Evolutionary conservation across 2,888 invertebrate species (phyloP).

Genomic region (Heliconius ethilla): DNA sequence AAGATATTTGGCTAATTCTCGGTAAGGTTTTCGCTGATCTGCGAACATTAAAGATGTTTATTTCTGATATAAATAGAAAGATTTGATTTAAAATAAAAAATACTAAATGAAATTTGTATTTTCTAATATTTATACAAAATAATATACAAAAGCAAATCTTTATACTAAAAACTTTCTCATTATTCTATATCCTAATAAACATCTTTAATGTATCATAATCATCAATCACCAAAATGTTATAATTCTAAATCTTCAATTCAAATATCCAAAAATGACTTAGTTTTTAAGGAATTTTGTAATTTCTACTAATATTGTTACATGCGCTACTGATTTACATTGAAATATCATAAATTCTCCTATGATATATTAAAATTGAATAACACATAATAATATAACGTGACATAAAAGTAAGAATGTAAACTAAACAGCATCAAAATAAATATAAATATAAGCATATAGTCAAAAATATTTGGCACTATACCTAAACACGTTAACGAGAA

Average conservation of each 20-base stretch:
- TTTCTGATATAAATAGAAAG: background rate
- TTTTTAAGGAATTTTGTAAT: conserved; percentile 21
- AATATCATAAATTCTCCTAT: conserved; percentile 22
- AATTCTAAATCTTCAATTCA: conserved; percentile 19
- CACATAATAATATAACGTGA: conserved; percentile 7
- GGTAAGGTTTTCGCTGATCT: conserved; percentile 36
- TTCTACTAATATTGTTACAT: conserved; percentile 31
- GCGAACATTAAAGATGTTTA: conserved; percentile 33
- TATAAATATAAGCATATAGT: conserved; percentile 50
- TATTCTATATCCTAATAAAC: conserved; percentile 9
- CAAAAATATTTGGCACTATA: conserved; percentile 75
- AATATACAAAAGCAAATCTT: background rate
- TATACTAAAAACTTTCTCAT: background rate
- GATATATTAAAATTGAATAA: conserved; percentile 21
- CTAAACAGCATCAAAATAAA: conserved; percentile 34
- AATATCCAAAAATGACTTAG: background rate
- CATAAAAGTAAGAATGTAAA: conserved; percentile 29
- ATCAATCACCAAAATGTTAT: conserved; percentile 26
- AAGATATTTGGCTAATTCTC: conserved; percentile 42
- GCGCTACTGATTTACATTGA: conserved; percentile 32
- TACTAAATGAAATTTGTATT: background rate
- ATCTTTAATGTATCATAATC: conserved; percentile 33
- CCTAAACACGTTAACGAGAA: conserved; percentile 59
- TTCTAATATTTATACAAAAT: background rate
- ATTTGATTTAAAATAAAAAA: background rate